These are phyloP conservation scores for Lacanobia wlatinum DNA, from an alignment of 2,888 invertebrate species.

Conservation along the genomic window DNA sequence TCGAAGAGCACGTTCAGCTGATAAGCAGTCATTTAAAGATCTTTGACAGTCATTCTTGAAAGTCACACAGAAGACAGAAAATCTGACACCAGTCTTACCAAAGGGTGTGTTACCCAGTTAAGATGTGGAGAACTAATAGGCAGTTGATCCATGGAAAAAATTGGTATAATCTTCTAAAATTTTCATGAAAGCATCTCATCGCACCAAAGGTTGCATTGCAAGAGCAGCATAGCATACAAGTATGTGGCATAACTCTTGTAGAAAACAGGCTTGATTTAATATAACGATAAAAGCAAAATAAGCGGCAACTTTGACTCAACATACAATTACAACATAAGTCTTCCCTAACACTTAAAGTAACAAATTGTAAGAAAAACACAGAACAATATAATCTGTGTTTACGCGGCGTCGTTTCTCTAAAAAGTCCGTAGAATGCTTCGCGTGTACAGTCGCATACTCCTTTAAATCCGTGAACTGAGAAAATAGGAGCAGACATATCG, in stretches of 20 bases:
- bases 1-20: too few relatives aligned
- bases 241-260: neutral
- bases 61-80: too few relatives aligned
- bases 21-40: too few relatives aligned
- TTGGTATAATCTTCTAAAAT: too few relatives aligned
- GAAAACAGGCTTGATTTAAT: neutral
- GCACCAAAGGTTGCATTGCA: neutral
- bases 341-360: slow-evolving; percentile 19
- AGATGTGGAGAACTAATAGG: too few relatives aligned
- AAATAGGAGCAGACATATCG: slow-evolving; percentile 74
- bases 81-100: too few relatives aligned
- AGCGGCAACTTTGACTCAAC: neutral
- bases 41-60: too few relatives aligned
- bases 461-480: slow-evolving; percentile 71
- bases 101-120: too few relatives aligned
- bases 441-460: slow-evolving; percentile 68
- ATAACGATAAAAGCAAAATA: neutral
- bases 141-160: too few relatives aligned
- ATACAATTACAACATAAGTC: slow-evolving; percentile 16
- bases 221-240: neutral
- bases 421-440: slow-evolving; percentile 65
- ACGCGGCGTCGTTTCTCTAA: slow-evolving; percentile 67
- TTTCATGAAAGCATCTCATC: too few relatives aligned
- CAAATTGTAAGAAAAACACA: slow-evolving; percentile 64
- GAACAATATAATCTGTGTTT: slow-evolving; percentile 71